These are phyloP conservation scores for Lepidotrigona ventralis DNA, from an alignment of 1,140 invertebrate species.

Conservation along the genomic window DNA sequence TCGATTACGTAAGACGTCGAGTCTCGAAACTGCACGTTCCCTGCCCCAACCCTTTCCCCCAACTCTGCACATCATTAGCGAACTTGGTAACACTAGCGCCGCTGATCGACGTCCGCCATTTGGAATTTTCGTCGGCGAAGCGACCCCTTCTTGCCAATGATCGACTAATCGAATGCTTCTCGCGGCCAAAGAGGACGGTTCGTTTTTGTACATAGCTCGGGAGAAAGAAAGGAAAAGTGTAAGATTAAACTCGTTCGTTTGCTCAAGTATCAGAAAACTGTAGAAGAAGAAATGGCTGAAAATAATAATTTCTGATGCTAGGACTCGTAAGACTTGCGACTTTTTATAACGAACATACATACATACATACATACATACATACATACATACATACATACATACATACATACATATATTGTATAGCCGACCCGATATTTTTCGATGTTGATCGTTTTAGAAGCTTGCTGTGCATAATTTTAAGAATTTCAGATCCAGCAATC, in stretches of 20 bases:
- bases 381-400: neutral
- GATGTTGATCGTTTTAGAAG: constrained; percentile 4
- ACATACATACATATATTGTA: neutral
- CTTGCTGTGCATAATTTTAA: constrained; percentile 23
- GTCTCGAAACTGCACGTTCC: constrained; percentile 37
- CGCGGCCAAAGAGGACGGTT: neutral
- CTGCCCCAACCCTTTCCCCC: too few species aligned
- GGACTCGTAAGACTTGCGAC: constrained; percentile 12
- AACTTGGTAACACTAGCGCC: neutral
- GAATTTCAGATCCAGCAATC: neutral
- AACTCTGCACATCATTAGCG: neutral
- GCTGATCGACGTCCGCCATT: neutral
- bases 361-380: neutral
- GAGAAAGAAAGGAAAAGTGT: neutral
- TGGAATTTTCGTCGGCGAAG: neutral
- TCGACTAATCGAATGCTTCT: neutral
- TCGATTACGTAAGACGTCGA: constrained; percentile 43
- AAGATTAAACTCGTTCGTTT: neutral
- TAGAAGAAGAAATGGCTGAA: too few species aligned
- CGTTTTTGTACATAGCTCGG: constrained; percentile 11
- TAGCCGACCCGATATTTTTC: constrained; percentile 10
- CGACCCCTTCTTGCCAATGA: neutral
- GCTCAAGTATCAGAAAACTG: constrained; percentile 6
- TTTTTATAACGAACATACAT: constrained; percentile 16
- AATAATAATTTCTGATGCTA: constrained; percentile 5